Base-by-base conservation (phyloP, 23 tunicate species). In the Halocynthia aurantium region DNA sequence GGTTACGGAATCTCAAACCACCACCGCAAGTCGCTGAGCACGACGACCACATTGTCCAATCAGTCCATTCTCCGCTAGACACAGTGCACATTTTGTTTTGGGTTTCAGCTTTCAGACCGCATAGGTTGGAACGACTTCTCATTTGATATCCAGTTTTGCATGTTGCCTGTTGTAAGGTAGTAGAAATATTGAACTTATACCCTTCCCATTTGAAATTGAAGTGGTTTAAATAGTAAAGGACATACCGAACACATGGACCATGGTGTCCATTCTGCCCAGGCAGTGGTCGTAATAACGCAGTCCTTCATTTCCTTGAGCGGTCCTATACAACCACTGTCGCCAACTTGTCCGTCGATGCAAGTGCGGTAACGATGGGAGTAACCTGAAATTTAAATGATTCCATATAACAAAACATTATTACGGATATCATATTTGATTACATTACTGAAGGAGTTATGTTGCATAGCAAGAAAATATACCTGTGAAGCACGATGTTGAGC, bases 11-110 rank as follows among this genome's bases (percentile, higher is more conserved):
- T 17, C 82, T 61, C 8, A 82, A 60, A 63, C 99, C 95, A 6
- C 91, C 95, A 52, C 85, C 91, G 61, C 99, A 94, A 17, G 89
- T 78, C 51, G 61, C 56, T 5, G 98, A 83, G 67, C 98, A 93
- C 5, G 69, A 52, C 15, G 86, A 83, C 98, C 98, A 93, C 76
- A 71, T 21, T 55, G 80, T 22, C 98, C 98, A 93, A 11, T 20
- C 50, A 62, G 56, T 20, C 78, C 78, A 74, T 7, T 22, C 56
- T 1, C 78, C 78, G 44, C 44, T 31, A 31, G 44, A 31, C 44
- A 31, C 44, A 31, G 44, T 31, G 44, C 44, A 31, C 44, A 31
- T 31, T 31, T 31, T 31, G 44, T 31, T 31, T 31, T 31, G 44
- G 6, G 21, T 57, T 71, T 89, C 80, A 56, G 66, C 69, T 8